Evolutionary conservation across 2,888 invertebrate genomes (phyloP).

Genomic region (Noctua pronuba): DNA sequence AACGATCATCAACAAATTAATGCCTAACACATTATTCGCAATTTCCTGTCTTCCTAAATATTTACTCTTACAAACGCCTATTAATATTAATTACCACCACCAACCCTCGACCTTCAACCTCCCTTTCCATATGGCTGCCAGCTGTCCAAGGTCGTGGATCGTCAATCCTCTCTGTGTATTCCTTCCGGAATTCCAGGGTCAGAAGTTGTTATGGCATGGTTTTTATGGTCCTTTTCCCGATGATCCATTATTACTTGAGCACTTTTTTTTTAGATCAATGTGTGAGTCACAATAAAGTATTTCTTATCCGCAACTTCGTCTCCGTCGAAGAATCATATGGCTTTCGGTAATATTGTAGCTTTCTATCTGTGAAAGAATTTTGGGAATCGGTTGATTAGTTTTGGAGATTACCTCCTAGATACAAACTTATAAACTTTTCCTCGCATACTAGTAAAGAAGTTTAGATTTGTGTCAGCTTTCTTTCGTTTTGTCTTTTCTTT

Average conservation of each 20-base stretch:
- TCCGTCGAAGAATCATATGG: background rate
- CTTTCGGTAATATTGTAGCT: background rate
- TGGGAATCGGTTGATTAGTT: background rate
- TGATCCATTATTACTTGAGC: background rate
- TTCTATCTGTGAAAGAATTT: background rate
- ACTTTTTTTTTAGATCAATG: background rate
- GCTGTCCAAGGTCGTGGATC: background rate
- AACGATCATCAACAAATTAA: background rate
- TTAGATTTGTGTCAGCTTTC: no score
- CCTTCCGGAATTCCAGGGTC: background rate
- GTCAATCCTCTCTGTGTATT: background rate
- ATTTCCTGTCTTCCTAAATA: slow-evolving; percentile 13
- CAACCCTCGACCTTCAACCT: background rate
- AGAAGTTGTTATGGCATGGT: background rate
- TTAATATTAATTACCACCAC: background rate
- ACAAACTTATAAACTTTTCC: background rate
- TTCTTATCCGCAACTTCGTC: background rate
- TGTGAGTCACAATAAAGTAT: background rate
- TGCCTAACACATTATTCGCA: background rate
- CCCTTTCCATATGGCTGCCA: background rate
- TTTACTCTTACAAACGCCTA: background rate
- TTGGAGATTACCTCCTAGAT: background rate
- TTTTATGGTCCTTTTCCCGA: background rate
- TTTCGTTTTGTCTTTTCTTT: no score
- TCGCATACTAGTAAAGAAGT: background rate